phyloP scores from a whole-genome alignment of 2,888 invertebrate genomes.

The Aleiodes testaceus region DNA sequence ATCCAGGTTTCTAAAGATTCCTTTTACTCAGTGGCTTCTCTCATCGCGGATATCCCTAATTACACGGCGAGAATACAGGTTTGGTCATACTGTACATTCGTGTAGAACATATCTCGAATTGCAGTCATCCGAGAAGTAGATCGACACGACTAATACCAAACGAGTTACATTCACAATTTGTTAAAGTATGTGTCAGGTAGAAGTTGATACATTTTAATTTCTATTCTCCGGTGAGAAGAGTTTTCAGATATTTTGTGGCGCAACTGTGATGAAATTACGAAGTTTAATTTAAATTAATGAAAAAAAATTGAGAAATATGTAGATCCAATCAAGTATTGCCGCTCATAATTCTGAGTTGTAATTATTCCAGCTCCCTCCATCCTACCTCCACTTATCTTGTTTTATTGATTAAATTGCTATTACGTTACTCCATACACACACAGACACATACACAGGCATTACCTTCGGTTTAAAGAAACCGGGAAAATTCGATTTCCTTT shows the following conservation, averaged over 20 bases:
- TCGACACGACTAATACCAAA: constrained; percentile 35
- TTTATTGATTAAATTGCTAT: constrained; percentile 71
- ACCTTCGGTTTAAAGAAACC: too few species aligned
- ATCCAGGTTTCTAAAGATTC: not conserved
- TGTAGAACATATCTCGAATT: constrained; percentile 8
- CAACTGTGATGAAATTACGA: too few species aligned
- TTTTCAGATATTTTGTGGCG: too few species aligned
- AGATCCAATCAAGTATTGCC: constrained; percentile 70
- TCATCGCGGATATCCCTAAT: constrained; percentile 24
- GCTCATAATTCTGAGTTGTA: constrained; percentile 70
- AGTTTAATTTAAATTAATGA: too few species aligned
- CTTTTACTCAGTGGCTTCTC: constrained; percentile 4
- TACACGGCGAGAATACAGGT: constrained; percentile 10
- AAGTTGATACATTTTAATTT: constrained; percentile 38
- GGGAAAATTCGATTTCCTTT: too few species aligned
- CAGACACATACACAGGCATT: constrained; percentile 24
- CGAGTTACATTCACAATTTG: constrained; percentile 48
- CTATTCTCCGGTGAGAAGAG: constrained; percentile 37
- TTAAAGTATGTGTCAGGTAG: constrained; percentile 27
- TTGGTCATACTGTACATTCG: not conserved
- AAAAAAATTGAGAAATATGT: constrained; percentile 54
- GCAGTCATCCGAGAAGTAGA: constrained; percentile 34
- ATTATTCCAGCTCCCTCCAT: constrained; percentile 62
- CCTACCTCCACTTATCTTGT: constrained; percentile 62
- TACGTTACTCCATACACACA: constrained; percentile 60